Conservation (phyloP, 2,797 vertebrate genomes). For the Galagoides demidoff region DNA sequence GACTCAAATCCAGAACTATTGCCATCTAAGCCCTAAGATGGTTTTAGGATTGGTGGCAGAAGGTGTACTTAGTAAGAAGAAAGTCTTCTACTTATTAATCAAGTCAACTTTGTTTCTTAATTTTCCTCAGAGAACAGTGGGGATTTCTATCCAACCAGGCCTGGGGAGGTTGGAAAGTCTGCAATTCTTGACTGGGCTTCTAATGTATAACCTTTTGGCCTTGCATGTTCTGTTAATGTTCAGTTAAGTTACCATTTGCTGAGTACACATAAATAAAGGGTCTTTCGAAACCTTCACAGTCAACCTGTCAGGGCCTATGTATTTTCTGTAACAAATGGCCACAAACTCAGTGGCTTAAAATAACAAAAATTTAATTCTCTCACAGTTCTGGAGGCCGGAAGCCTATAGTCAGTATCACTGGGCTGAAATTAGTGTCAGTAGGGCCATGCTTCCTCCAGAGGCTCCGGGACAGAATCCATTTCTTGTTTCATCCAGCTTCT, state of each 20-base stretch:
- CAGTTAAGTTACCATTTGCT: not conserved
- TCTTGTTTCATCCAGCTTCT: not conserved
- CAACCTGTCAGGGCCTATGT: not conserved
- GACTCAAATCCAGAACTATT: not conserved
- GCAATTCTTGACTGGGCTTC: not conserved
- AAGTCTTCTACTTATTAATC: conserved; percentile 20
- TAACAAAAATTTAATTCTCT: not conserved
- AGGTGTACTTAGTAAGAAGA: not conserved
- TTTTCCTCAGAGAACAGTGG: conserved; percentile 2
- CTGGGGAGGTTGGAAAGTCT: not conserved
- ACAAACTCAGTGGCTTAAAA: not conserved
- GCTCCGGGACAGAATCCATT: not conserved
- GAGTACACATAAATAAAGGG: not conserved
- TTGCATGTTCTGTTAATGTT: not conserved
- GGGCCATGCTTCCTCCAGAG: not conserved
- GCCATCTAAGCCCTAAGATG: not conserved
- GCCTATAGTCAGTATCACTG: not conserved
- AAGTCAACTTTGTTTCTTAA: conserved; percentile 14
- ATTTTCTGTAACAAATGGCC: not conserved
- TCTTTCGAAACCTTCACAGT: not conserved
- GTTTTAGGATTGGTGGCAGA: not conserved
- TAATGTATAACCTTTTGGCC: not conserved
- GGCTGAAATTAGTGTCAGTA: not conserved
- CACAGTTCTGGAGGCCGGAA: not conserved
- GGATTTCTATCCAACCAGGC: not conserved